Evolutionary conservation across 1,140 invertebrate genomes (phyloP), one percentile per base, ranked within the genome.

Genomic region (Atta colombica): DNA sequence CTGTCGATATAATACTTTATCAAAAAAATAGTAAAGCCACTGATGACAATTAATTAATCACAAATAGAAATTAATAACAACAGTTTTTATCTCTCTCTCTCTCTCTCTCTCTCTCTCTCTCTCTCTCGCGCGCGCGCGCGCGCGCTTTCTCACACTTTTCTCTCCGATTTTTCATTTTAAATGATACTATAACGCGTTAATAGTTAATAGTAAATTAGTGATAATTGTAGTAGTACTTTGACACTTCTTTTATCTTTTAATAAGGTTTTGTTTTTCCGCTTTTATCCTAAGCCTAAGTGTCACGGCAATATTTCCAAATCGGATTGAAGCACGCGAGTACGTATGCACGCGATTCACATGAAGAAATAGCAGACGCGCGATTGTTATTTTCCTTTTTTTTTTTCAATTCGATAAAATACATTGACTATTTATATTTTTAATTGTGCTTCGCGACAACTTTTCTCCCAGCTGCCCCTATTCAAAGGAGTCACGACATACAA

Each of bases 221-320:
- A 90, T 93, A 93, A 92, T 93, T 90, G 90, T 92, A 94, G 91
- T 91, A 92, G 90, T 94, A 94, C 90, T 94, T 94, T 94, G 93
- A 93, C 93, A 94, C 93, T 92, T 92, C 72, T 90, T 89, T 86
- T 87, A 88, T 87, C 87, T 88, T 74, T 88, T 92, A 81, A 87
- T 89, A 92, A 81, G 80, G 69, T 84, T 84, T 84, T 75, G 69
- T 84, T 89, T 69, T 60, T 91, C 78, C 58, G 69, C 75, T 82
- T 88, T 35, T 49, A 51, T 77, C 87, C 89, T 94, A 93, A 92
- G 66, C 89, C 87, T 89, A 91, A 87, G 81, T 90, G 88, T 81
- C 89, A 84, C 87, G 85, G 61, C 92, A 92, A 94, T 92, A 93
- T 93, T 93, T 94, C 93, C 93, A 94, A 92, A 92, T 91, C 89